phyloP scores from a whole-genome alignment of 2,888 invertebrate species.

The Pachymerium ferrugineum region DNA sequence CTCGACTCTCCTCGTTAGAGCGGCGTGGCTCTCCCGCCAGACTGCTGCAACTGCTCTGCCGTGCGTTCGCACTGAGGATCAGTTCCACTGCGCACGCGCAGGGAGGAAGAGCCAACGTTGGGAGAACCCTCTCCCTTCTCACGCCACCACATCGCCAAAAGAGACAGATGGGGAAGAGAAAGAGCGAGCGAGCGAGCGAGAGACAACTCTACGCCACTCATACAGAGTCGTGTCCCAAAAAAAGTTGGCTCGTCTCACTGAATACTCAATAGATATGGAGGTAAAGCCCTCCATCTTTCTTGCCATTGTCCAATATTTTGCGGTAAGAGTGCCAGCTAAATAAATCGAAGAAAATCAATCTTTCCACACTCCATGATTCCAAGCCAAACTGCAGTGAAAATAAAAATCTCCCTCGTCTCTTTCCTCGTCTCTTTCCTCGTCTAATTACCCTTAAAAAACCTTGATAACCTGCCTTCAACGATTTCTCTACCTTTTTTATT shows the following conservation, averaged over 20 bases:
- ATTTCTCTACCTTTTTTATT: too few species aligned
- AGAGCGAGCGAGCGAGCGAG: neutral
- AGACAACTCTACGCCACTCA: conserved; percentile 4
- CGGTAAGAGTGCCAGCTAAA: conserved; percentile 9
- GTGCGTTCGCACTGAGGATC: neutral
- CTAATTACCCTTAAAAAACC: neutral
- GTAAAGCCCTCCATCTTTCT: conserved; percentile 2
- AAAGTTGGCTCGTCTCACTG: conserved; percentile 13
- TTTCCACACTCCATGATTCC: conserved; percentile 13
- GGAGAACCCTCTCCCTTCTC: conserved; percentile 13
- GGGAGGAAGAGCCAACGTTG: conserved; percentile 15
- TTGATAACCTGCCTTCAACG: neutral
- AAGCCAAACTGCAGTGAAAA: conserved; percentile 1
- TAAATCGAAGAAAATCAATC: conserved; percentile 13
- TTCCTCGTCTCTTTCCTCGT: neutral
- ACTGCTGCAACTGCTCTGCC: conserved; percentile 8
- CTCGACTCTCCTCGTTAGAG: conserved; percentile 11
- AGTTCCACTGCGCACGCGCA: conserved; percentile 6
- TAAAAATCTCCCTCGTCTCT: neutral
- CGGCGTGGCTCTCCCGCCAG: conserved; percentile 15
- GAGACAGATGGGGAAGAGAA: neutral
- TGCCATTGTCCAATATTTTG: conserved; percentile 3
- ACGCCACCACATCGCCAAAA: neutral
- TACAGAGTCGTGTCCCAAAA: conserved; percentile 2
- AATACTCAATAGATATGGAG: conserved; percentile 13